Percentiles rank a stretch among this genome's conserved stretches.
phyloP scores from a whole-genome alignment of 2,113 vertebrate genomes.

The Gasterosteus aculeatus region DNA sequence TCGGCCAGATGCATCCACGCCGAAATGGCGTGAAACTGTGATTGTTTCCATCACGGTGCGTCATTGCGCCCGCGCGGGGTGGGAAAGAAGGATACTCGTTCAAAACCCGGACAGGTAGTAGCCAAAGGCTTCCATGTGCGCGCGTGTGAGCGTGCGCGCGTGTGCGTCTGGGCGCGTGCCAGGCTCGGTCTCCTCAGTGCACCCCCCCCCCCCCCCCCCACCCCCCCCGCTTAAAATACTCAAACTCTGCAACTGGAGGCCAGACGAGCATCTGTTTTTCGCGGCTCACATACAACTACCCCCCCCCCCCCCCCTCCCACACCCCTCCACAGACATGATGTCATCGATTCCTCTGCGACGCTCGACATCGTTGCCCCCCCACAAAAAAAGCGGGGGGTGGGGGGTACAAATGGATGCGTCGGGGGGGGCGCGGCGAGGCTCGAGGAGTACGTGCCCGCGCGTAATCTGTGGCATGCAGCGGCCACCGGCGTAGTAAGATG shows the following conservation, averaged over 20 bases:
- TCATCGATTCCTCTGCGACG: slow-evolving; percentile 76
- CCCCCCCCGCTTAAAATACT: slow-evolving; percentile 50
- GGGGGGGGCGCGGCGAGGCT: not conserved
- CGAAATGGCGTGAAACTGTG: slow-evolving; percentile 38
- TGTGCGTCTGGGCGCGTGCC: slow-evolving; percentile 25
- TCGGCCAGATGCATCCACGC: not conserved
- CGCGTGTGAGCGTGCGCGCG: not conserved
- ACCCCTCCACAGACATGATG: slow-evolving; percentile 75
- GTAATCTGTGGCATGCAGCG: slow-evolving; percentile 54
- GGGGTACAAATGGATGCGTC: slow-evolving; percentile 22
- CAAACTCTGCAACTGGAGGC: slow-evolving; percentile 69
- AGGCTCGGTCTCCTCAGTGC: slow-evolving; percentile 54
- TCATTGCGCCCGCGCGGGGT: slow-evolving; percentile 66
- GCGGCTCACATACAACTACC: slow-evolving; percentile 59
- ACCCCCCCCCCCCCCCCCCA: slow-evolving; percentile 48
- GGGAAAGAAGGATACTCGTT: slow-evolving; percentile 50
- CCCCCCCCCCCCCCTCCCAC: slow-evolving; percentile 4
- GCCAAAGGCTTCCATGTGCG: slow-evolving; percentile 14
- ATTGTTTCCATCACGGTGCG: slow-evolving; percentile 61
- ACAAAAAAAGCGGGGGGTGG: slow-evolving; percentile 2
- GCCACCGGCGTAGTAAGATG: slow-evolving; percentile 50
- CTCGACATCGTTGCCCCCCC: slow-evolving; percentile 39
- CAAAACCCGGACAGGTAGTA: slow-evolving; percentile 59
- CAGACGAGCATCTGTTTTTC: slow-evolving; percentile 77
- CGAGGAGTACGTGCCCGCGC: slow-evolving; percentile 40